Base-by-base conservation (phyloP, 1,140 invertebrate genomes). In the Sesamia nonagrioides region DNA sequence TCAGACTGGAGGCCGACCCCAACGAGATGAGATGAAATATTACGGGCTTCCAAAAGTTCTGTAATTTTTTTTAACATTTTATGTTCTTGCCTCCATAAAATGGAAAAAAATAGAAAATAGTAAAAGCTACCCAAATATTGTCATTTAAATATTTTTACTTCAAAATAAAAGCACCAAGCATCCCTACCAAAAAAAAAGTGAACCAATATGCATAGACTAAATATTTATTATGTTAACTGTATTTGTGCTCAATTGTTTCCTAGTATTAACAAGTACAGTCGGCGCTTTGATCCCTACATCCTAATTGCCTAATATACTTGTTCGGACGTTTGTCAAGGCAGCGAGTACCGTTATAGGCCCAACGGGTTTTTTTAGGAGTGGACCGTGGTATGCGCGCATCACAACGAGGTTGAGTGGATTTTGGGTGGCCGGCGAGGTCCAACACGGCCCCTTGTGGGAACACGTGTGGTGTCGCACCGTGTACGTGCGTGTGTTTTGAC, bases 221-320 rank as follows among this genome's bases (percentile, higher is more conserved):
- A 33, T 40, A 17, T 66, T 66, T 66, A 66, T 66, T 66, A 45
- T 66, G 18, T 18, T 74, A 74, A 74, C 72, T 33, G 54, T 60
- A 61, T 18, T 56, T 56, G 8, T 6, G 7, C 8, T 56, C 11
- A 50, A 69, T 45, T 50, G 35, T 74, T 74, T 40, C 35, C 45
- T 58, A 45, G 37, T 73, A 42, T 27, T 18, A 73, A 58, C 8
- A 56, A 5, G 58, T 72, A 72, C 48, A 15, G 71, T 56, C 74
- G 74, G 74, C 42, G 6, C 15, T 77, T 77, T 77, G 60, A 77
- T 74, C 74, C 60, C 60, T 77, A 52, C 33, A 68, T 77, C 74
- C 60, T 77, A 77, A 77, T 77, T 77, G 73, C 42, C 42, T 75
- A 75, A 61, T 75, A 73, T 50, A 72, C 45, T 54, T 69, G 63